phyloP scores from a whole-genome alignment of 2,113 vertebrate species.

The Brevimyrus niger region DNA sequence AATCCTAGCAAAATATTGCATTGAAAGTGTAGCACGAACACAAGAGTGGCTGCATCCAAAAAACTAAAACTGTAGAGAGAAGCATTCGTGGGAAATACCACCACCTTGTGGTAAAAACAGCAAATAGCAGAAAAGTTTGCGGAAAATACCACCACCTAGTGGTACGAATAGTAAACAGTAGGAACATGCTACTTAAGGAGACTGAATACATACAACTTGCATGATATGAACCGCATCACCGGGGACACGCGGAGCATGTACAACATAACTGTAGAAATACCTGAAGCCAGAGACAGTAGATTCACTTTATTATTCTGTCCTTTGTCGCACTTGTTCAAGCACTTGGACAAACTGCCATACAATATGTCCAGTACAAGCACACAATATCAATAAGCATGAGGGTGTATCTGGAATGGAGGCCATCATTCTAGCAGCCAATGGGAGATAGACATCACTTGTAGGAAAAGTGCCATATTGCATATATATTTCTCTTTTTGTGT shows the following conservation, averaged over 20 bases:
- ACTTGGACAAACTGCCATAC: constrained; percentile 53
- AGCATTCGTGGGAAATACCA: background rate
- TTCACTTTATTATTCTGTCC: constrained; percentile 28
- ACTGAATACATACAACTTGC: background rate
- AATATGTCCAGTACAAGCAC: constrained; percentile 42
- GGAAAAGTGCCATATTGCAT: constrained; percentile 59
- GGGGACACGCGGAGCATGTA: constrained; percentile 24
- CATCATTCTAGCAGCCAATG: constrained; percentile 51
- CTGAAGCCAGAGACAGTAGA: constrained; percentile 24
- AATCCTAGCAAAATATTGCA: constrained; percentile 14
- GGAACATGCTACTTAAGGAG: background rate
- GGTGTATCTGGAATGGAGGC: constrained; percentile 52
- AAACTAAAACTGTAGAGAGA: background rate
- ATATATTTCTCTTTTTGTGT: constrained; percentile 37
- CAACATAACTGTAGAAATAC: constrained; percentile 26
- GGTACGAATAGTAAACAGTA: background rate
- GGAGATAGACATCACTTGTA: constrained; percentile 43
- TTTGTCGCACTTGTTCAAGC: constrained; percentile 48
- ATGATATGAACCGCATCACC: constrained; percentile 10
- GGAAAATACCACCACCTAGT: background rate
- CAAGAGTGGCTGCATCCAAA: background rate
- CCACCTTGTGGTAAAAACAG: background rate
- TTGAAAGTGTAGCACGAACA: background rate
- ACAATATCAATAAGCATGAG: constrained; percentile 52
- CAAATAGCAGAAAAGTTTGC: background rate